phyloP scores from a whole-genome alignment of 2,797 vertebrate genomes.

The Emys orbicularis region DNA sequence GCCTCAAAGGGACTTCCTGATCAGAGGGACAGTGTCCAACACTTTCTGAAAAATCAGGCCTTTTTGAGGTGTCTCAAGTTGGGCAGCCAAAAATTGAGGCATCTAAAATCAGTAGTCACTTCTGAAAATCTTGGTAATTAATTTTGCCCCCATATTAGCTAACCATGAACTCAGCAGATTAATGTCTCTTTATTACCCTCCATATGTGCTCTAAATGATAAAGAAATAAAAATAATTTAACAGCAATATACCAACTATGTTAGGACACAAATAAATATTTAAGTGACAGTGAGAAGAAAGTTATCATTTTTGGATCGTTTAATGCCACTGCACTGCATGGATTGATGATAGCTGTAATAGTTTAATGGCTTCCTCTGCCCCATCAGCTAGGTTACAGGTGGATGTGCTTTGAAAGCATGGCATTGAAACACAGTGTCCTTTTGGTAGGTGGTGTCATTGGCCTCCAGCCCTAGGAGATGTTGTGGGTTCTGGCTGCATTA shows the following conservation, averaged over 20 bases:
- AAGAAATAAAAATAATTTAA: neutral
- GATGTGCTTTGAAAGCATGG: accelerated
- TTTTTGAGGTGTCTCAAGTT: slow-evolving; percentile 9
- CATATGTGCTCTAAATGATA: neutral
- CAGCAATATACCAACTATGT: neutral
- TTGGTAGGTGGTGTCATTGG: neutral
- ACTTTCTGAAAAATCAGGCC: neutral
- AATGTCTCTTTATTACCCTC: neutral
- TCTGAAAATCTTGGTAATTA: neutral
- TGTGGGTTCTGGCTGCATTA: neutral
- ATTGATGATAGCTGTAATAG: accelerated
- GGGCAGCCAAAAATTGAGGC: neutral
- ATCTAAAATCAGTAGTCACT: slow-evolving; percentile 30
- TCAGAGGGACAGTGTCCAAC: neutral
- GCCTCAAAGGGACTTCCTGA: neutral
- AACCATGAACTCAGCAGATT: neutral
- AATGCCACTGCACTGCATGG: accelerated
- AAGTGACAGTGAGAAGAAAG: neutral
- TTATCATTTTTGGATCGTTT: neutral
- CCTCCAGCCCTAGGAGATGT: neutral
- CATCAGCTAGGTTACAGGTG: neutral
- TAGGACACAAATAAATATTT: slow-evolving; percentile 4
- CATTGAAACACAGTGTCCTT: neutral
- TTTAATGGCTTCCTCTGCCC: neutral
- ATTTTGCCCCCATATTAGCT: neutral